Conservation (phyloP, 2,797 vertebrate genomes). For the Myotis vivesi region DNA sequence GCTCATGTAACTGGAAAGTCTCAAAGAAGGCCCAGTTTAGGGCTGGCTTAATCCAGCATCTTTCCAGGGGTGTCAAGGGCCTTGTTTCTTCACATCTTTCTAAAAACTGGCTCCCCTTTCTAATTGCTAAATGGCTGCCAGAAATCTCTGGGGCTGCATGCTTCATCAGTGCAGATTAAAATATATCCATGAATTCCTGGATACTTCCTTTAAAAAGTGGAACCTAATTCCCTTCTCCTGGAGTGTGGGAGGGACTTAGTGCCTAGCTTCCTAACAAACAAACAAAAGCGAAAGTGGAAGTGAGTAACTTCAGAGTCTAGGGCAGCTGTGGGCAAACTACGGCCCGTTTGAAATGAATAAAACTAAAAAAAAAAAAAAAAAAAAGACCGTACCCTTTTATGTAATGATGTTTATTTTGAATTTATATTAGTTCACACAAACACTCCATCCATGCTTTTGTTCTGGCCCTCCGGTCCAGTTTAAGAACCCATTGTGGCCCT, state of each 20-base stretch:
- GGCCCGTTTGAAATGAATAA: too few species aligned
- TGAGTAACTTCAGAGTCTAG: not conserved
- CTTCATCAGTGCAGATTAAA: not conserved
- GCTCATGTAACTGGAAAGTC: not conserved
- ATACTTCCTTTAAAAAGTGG: not conserved
- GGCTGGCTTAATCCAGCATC: not conserved
- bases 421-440: too few species aligned
- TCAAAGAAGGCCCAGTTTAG: not conserved
- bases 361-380: too few species aligned
- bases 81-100: not conserved
- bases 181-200: not conserved
- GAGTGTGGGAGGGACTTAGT: not conserved
- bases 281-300: not conserved
- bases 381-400: too few species aligned
- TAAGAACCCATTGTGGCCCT: too few species aligned
- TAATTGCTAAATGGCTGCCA: not conserved
- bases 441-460: too few species aligned
- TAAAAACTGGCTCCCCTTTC: not conserved
- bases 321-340: too few species aligned
- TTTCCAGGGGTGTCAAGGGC: not conserved
- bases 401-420: too few species aligned
- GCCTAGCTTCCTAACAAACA: not conserved
- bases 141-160: not conserved
- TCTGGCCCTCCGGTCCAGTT: too few species aligned
- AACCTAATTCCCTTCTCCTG: not conserved